Conservation (phyloP, 2,888 invertebrate species). For the Aphidoletes aphidimyza region DNA sequence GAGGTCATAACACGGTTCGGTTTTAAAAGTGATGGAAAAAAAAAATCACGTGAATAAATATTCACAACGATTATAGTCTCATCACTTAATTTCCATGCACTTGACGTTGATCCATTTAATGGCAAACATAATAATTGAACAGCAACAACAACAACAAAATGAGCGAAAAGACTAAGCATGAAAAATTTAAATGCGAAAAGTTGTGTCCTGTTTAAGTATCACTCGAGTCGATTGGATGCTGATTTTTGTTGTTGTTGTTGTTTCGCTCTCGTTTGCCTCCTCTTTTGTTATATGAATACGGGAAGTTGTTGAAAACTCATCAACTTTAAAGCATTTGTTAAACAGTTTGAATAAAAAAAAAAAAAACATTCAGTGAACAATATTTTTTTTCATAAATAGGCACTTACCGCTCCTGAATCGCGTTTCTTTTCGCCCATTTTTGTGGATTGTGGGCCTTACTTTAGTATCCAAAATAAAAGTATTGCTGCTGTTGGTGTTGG, state of each 20-base stretch:
- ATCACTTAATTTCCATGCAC: background rate
- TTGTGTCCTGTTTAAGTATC: background rate
- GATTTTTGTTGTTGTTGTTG: background rate
- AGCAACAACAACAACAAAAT: too few species aligned
- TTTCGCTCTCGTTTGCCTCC: too few species aligned
- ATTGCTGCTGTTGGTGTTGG: background rate
- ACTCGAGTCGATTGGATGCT: background rate
- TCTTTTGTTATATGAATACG: background rate
- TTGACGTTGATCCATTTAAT: background rate
- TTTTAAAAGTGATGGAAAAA: too few species aligned
- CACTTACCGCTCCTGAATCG: slow-evolving; percentile 13
- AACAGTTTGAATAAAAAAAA: background rate
- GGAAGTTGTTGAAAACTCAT: background rate
- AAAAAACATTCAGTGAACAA: background rate
- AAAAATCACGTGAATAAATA: too few species aligned
- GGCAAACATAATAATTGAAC: background rate
- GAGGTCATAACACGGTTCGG: too few species aligned
- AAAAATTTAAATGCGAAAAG: background rate
- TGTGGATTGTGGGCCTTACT: background rate
- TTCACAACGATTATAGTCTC: background rate
- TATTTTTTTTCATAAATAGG: background rate
- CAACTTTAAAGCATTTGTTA: background rate
- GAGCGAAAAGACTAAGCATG: too few species aligned
- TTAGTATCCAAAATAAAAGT: background rate
- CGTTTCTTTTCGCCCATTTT: slow-evolving; percentile 26